Conservation (phyloP, 2,797 vertebrate genomes). For the Bovichtus variegatus region DNA sequence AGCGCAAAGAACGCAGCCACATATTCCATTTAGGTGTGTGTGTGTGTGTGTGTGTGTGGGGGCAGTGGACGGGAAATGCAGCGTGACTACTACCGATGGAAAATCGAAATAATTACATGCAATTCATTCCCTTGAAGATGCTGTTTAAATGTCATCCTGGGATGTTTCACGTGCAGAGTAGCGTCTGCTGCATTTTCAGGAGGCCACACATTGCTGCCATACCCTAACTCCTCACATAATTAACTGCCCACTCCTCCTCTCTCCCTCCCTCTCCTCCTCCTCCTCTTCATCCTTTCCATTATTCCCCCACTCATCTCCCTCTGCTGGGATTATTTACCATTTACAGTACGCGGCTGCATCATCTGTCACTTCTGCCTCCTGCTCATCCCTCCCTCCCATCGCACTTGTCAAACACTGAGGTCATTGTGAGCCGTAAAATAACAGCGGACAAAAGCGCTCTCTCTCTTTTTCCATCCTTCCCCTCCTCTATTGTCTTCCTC, state of each 20-base stretch:
- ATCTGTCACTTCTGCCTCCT: slow-evolving; percentile 55
- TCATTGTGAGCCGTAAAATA: slow-evolving; percentile 62
- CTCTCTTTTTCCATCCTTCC: slow-evolving; percentile 8
- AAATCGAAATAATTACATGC: slow-evolving; percentile 51
- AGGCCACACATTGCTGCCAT: slow-evolving; percentile 72
- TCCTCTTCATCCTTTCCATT: slow-evolving; percentile 35
- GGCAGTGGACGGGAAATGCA: slow-evolving; percentile 21
- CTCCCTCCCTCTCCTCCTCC: slow-evolving; percentile 38
- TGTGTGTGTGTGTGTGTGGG: background rate
- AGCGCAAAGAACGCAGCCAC: background rate
- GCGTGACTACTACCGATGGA: background rate
- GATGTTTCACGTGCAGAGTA: slow-evolving; percentile 29
- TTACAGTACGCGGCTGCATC: slow-evolving; percentile 51
- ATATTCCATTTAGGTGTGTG: background rate
- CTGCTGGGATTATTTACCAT: slow-evolving; percentile 70
- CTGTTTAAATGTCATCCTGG: slow-evolving; percentile 57
- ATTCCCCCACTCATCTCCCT: slow-evolving; percentile 34
- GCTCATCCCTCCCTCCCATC: slow-evolving; percentile 39
- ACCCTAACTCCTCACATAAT: slow-evolving; percentile 55
- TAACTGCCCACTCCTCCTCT: slow-evolving; percentile 37
- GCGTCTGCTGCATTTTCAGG: slow-evolving; percentile 44
- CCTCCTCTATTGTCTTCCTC: slow-evolving; percentile 37
- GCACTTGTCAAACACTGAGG: slow-evolving; percentile 63
- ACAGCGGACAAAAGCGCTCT: slow-evolving; percentile 47
- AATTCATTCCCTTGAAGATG: slow-evolving; percentile 37